Base-by-base conservation (phyloP, 2,888 invertebrate genomes). In the Argyresthia albistria region DNA sequence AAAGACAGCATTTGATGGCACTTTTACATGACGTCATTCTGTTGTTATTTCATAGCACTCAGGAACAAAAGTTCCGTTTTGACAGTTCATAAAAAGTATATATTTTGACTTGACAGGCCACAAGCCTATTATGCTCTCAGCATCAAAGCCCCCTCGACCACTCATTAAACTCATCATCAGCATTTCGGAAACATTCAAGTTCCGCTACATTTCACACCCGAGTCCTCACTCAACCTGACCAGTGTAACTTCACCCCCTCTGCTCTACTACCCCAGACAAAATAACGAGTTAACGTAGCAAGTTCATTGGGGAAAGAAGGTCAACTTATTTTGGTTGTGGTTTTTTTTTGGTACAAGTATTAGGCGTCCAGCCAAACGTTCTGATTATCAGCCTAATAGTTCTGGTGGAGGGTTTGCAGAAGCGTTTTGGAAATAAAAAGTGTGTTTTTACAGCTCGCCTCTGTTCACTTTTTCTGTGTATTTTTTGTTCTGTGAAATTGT, bases 301-400 rank as follows among this genome's bases (percentile, higher is more conserved):
- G 8, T 6, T 11, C 8, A 8, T n/a, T 8, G n/a, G 39, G 4
- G n/a, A 9, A 8, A 9, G 36, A 36, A 8, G 9, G 39, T 25
- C 25, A 25, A 6, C 25, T 3, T 39, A 8, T 11, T 9, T 8
- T n/a, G n/a, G 39, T 11, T 3, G 3, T 39, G 10, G n/a, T 39
- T 9, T 39, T 36, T 9, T n/a, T 11, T n/a, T 39, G 39, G 39
- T 39, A 3, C 39, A 6, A 39, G 62, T 63, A 66, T 73, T 74
- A 75, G 75, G 75, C 74, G 60, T 59, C 49, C 57, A 60, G 75
- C 75, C 73, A 76, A 70, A 66, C 62, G 67, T 58, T 58, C 59
- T 67, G 65, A 70, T 70, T 69, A 67, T 65, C 57, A 56, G 58
- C 58, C 62, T 67, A 70, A 70, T 73, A 61, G 63, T 59, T 3